Evolutionary conservation across 2,797 vertebrate genomes (phyloP).

Genomic region (Ctenochaetus hawaiiensis): DNA sequence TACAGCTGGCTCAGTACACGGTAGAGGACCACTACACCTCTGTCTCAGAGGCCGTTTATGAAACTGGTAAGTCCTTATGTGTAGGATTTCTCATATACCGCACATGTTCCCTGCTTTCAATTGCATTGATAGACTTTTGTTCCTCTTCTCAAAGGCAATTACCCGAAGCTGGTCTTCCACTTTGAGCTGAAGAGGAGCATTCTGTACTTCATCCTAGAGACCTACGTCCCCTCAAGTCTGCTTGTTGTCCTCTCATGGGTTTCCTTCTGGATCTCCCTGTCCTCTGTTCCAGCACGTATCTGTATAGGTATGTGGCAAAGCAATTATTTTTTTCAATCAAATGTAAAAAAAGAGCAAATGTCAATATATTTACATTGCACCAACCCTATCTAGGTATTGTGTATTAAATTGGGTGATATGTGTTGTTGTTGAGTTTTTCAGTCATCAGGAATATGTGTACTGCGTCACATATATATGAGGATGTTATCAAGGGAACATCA

Average conservation of each 20-base stretch:
- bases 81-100: background rate
- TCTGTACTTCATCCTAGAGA: conserved; percentile 94
- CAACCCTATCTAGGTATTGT: background rate
- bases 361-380: background rate
- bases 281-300: conserved; percentile 93
- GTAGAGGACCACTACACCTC: conserved; percentile 94
- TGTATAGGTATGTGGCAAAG: conserved; percentile 87
- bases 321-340: background rate
- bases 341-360: background rate
- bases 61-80: conserved; percentile 85
- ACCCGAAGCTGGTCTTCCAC: conserved; percentile 93
- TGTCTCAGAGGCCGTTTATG: conserved; percentile 92
- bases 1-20: conserved; percentile 93
- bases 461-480: background rate
- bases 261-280: conserved; percentile 94
- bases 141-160: conserved; percentile 81
- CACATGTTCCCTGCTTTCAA: background rate
- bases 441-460: background rate
- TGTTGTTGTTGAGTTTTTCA: background rate
- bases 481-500: conserved; percentile 15
- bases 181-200: conserved; percentile 95
- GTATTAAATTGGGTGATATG: background rate
- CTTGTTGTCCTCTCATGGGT: conserved; percentile 95
- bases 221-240: conserved; percentile 92
- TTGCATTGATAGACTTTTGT: conserved; percentile 6